Evolutionary conservation across 2,888 invertebrate genomes (phyloP), one percentile per base, ranked within the genome.

Genomic region (Theretra japonica): DNA sequence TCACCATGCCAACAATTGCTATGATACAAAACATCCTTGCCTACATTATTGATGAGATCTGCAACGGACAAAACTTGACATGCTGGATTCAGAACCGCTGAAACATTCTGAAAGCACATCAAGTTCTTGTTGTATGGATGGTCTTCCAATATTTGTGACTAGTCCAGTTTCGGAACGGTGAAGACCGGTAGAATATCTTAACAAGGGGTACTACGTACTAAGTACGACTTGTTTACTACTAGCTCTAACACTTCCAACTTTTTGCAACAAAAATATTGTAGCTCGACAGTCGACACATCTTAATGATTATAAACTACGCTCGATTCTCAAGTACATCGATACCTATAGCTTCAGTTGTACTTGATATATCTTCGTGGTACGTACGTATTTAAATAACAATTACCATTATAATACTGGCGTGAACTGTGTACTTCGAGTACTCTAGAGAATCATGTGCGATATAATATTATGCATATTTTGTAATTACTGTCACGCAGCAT

Each of bases 1-100:
- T 89, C 82, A 79, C 86, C 86, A 90, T 89, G 88, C 75, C 88
- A 85, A 89, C 88, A 75, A 48, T 71, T 76, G 75, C 75, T 73
- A 72, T 72, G 41, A 53, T 30, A 60, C 30, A 30, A 62, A 28
- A 70, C 50, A 70, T 33, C 28, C 21, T 23, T 19, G 5, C 17
- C 6, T 41, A 41, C 41, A n/a, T n/a, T 53, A n/a, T 53, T 53
- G 53, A 28, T 41, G 33, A 11, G 11, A 41, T 41, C 33, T 15
- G 11, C n/a, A 8, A 11, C 33, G 3, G 7, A n/a, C 6, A n/a
- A 41, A 1, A 15, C 21, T 30, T n/a, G 33, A 62, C 15, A 4
- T 21, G 11, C 4, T 41, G 5, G 11, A 4, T 8, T 21, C 8
- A 60, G 23, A 21, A 11, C 23, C 23, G 8, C 21, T 21, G 41